Evolutionary conservation across 1,140 invertebrate species (phyloP).

Genomic region (Neelides sp.): DNA sequence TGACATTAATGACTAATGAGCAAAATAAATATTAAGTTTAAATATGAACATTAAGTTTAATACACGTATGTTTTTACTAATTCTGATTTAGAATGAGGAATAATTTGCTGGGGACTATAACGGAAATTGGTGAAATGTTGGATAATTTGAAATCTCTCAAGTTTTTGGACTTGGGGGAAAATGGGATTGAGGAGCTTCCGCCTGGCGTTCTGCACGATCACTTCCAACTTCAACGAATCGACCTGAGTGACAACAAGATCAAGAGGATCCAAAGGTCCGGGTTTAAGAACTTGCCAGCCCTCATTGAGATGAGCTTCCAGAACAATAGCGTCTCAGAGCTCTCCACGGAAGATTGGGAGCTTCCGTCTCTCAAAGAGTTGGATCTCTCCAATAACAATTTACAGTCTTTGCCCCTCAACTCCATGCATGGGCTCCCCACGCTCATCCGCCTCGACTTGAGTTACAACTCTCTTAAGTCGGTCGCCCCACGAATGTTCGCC

Average conservation of each 20-base stretch:
- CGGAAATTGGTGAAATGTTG: conserved; percentile 43
- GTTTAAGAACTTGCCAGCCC: conserved; percentile 63
- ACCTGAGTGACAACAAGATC: conserved; percentile 64
- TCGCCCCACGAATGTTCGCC: conserved; percentile 59
- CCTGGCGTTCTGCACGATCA: conserved; percentile 61
- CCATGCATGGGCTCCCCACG: conserved; percentile 59
- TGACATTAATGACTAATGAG: no score
- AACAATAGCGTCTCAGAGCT: conserved; percentile 27
- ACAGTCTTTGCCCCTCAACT: conserved; percentile 50
- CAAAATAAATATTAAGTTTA: no score
- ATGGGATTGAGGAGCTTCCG: conserved; percentile 55
- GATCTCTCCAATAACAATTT: conserved; percentile 67
- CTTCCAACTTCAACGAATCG: conserved; percentile 59
- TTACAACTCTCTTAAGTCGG: conserved; percentile 53
- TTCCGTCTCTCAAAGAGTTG: conserved; percentile 43
- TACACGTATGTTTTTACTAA: no score
- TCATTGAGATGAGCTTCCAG: conserved; percentile 60
- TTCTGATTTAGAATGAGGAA: conserved; percentile 17
- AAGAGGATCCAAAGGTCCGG: conserved; percentile 57
- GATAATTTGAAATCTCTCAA: conserved; percentile 60
- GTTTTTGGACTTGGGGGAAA: conserved; percentile 61
- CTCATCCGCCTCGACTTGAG: conserved; percentile 64
- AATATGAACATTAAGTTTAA: no score
- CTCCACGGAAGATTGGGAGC: conserved; percentile 24
- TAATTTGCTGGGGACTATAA: conserved; percentile 44